Conservation (phyloP, 2,888 invertebrate species). For the Pediacus dermestoides region DNA sequence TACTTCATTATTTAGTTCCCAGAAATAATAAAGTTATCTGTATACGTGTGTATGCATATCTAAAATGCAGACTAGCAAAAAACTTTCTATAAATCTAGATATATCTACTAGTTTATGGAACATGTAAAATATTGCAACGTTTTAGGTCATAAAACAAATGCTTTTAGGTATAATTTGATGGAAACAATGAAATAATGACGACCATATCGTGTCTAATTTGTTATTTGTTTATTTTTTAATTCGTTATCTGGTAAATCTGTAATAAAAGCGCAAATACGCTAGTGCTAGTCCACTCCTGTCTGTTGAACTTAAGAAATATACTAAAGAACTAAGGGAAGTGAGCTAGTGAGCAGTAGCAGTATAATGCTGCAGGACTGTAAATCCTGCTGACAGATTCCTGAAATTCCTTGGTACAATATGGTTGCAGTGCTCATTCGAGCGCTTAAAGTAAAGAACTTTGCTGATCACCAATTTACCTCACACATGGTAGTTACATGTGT, state of each 20-base stretch:
- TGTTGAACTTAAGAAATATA: not conserved
- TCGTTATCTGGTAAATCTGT: not conserved
- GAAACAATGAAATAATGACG: no score
- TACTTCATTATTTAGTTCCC: constrained; percentile 5
- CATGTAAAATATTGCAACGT: constrained; percentile 1
- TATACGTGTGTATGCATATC: not conserved
- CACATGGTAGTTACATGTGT: constrained; percentile 41
- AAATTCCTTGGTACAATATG: constrained; percentile 43
- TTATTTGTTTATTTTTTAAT: not conserved
- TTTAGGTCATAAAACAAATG: not conserved
- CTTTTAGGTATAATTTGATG: not conserved
- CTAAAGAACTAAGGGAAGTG: not conserved
- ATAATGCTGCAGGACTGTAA: constrained; percentile 41
- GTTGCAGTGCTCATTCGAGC: constrained; percentile 37
- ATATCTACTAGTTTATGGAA: not conserved
- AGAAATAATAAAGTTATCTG: constrained; percentile 3
- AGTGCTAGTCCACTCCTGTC: not conserved
- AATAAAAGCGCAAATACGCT: not conserved
- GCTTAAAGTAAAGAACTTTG: constrained; percentile 37
- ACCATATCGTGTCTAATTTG: constrained; percentile 1
- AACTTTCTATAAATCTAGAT: constrained; percentile 1
- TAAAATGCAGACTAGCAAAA: constrained; percentile 1
- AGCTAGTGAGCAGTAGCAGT: constrained; percentile 25
- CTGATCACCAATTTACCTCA: constrained; percentile 48
- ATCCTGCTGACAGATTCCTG: constrained; percentile 46